These are phyloP conservation scores for Drosophila elegans DNA, from an alignment of 1,140 invertebrate species.

Conservation along the genomic window DNA sequence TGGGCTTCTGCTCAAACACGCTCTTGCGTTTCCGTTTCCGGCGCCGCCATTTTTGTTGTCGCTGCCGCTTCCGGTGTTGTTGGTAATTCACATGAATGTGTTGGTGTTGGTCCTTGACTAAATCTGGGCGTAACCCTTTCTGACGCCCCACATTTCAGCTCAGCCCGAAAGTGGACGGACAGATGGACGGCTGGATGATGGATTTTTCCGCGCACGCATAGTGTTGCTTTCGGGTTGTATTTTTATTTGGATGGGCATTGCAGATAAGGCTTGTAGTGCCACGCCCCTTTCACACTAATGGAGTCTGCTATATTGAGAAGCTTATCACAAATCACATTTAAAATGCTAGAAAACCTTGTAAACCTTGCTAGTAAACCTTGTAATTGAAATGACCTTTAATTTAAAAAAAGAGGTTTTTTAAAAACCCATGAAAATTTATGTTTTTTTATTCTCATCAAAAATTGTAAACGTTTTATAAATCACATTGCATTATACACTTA, in stretches of 20 bases:
- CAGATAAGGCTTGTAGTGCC: conserved; percentile 15
- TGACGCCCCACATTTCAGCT: conserved; percentile 24
- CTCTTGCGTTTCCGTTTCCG: conserved; percentile 78
- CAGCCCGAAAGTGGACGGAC: conserved; percentile 14
- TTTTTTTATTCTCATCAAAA: too few species aligned
- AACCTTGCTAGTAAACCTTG: too few species aligned
- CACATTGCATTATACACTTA: background rate
- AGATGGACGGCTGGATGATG: conserved; percentile 20
- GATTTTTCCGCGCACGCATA: conserved; percentile 45
- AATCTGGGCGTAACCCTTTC: conserved; percentile 38
- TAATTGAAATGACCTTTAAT: too few species aligned
- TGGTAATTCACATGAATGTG: conserved; percentile 36
- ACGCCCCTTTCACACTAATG: conserved; percentile 30
- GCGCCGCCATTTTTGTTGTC: conserved; percentile 22
- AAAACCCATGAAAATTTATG: too few species aligned
- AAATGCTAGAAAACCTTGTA: background rate
- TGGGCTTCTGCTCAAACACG: conserved; percentile 71
- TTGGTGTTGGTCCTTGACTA: conserved; percentile 29
- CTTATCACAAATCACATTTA: background rate
- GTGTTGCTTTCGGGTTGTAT: conserved; percentile 7
- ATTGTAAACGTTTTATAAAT: too few species aligned
- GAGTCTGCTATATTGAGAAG: conserved; percentile 6
- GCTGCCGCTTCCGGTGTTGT: conserved; percentile 18
- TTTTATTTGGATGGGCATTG: conserved; percentile 5
- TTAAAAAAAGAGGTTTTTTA: too few species aligned